These are phyloP conservation scores for Drosophila ironensis DNA, from an alignment of 1,140 invertebrate species.

Conservation along the genomic window DNA sequence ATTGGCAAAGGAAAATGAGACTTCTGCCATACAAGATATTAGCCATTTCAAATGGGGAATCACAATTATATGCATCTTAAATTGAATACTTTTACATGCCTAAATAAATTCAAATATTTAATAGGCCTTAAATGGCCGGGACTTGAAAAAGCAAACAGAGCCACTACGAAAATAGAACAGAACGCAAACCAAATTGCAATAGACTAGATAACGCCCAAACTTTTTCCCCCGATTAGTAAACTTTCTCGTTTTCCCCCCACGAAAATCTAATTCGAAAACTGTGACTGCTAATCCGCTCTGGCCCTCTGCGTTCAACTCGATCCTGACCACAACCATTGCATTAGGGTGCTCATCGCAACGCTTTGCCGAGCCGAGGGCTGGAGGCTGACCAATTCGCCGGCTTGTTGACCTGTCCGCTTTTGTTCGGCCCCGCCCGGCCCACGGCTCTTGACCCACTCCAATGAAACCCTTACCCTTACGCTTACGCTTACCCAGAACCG, in stretches of 20 bases:
- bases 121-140: not conserved
- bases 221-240: slow-evolving; percentile 26
- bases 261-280: slow-evolving; percentile 37
- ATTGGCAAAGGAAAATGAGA: too few relatives aligned
- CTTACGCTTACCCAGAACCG: slow-evolving; percentile 31
- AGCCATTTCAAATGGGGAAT: too few relatives aligned
- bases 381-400: slow-evolving; percentile 48
- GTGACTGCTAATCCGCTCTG: slow-evolving; percentile 30
- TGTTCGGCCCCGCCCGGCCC: slow-evolving; percentile 19
- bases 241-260: slow-evolving; percentile 21
- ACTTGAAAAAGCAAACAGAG: not conserved
- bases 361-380: not conserved
- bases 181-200: slow-evolving; percentile 4
- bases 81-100: not conserved
- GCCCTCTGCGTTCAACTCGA: slow-evolving; percentile 10
- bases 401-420: slow-evolving; percentile 62
- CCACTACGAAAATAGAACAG: not conserved
- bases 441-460: slow-evolving; percentile 3
- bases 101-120: not conserved
- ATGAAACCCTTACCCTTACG: slow-evolving; percentile 11
- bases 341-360: slow-evolving; percentile 12
- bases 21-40: too few relatives aligned
- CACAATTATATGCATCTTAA: too few relatives aligned
- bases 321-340: slow-evolving; percentile 14
- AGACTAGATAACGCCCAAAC: slow-evolving; percentile 7